A percentile compares a stretch with the other conserved stretches of the same genome.
These are phyloP conservation scores for Coelopa frigida DNA, from an alignment of 1,140 invertebrate genomes.

Conservation along the genomic window DNA sequence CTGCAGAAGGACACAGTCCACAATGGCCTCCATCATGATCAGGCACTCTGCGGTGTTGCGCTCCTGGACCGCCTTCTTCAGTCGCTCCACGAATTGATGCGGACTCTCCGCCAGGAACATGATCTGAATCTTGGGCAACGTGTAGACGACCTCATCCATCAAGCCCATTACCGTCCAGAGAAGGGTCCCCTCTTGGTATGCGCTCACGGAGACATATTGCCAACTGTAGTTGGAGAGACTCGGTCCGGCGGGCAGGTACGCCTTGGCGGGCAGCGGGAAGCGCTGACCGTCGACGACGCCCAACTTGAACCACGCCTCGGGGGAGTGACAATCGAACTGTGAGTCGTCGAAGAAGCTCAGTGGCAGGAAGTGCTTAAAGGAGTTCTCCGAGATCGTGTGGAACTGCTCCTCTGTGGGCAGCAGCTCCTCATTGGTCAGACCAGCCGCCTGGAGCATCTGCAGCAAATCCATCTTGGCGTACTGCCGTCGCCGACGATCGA, in stretches of 20 bases:
- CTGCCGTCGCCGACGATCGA: conserved; percentile 30
- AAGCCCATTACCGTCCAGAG: conserved; percentile 26
- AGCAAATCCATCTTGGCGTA: conserved; percentile 28
- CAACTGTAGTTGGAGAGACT: conserved; percentile 29
- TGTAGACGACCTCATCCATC: conserved; percentile 25
- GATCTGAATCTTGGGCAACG: conserved; percentile 34
- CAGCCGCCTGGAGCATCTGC: conserved; percentile 24
- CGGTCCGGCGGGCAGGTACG: conserved; percentile 25
- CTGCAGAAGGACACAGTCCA: conserved; percentile 35
- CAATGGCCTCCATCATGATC: conserved; percentile 36
- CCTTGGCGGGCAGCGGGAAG: conserved; percentile 32
- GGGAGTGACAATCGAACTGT: conserved; percentile 29
- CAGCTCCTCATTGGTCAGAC: conserved; percentile 22
- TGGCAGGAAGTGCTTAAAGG: conserved; percentile 34
- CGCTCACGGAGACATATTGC: conserved; percentile 25
- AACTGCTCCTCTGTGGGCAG: conserved; percentile 36
- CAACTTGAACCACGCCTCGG: conserved; percentile 32
- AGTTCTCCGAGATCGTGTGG: conserved; percentile 28
- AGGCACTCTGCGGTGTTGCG: conserved; percentile 30
- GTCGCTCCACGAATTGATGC: conserved; percentile 25
- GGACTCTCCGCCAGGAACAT: conserved; percentile 41
- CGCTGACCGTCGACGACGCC: conserved; percentile 22
- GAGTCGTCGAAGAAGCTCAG: conserved; percentile 38
- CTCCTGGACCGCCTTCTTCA: conserved; percentile 25
- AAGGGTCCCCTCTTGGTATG: conserved; percentile 19